Conservation (phyloP, 2,888 invertebrate species). For the Polietes domitor region DNA sequence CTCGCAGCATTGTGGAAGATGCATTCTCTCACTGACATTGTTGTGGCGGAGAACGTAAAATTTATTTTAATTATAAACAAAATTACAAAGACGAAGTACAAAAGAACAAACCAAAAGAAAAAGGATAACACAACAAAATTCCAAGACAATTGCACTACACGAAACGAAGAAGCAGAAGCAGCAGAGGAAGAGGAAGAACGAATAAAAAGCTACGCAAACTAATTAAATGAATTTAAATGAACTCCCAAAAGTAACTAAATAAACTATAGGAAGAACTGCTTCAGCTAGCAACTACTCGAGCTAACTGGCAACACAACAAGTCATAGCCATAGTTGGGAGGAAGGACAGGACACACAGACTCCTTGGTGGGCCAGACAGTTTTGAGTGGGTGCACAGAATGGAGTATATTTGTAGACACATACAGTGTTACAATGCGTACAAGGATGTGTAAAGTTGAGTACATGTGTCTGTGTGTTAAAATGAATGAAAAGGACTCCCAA, state of each 20-base stretch:
- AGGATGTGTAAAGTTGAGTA: background rate
- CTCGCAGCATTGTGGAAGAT: conserved; percentile 51
- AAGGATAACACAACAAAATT: conserved; percentile 11
- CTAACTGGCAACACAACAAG: conserved; percentile 41
- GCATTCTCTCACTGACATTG: conserved; percentile 48
- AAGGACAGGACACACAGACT: conserved; percentile 26
- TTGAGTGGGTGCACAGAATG: background rate
- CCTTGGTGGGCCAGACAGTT: conserved; percentile 11
- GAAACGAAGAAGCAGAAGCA: conserved; percentile 22
- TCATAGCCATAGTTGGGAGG: background rate
- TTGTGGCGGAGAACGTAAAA: conserved; percentile 64
- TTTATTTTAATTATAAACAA: conserved; percentile 69
- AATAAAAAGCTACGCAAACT: conserved; percentile 66
- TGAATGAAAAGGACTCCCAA: background rate
- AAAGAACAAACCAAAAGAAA: conserved; percentile 48
- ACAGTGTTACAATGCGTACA: background rate
- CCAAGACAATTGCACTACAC: conserved; percentile 41
- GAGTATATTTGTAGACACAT: background rate
- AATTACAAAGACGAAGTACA: conserved; percentile 53
- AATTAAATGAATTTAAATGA: conserved; percentile 70
- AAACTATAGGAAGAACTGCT: conserved; percentile 23
- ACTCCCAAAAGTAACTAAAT: conserved; percentile 64
- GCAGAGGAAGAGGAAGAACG: background rate
- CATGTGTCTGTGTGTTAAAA: background rate
- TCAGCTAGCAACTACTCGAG: background rate